A percentile compares a stretch with the other conserved stretches of the same genome.
These are phyloP conservation scores for Ispidina lecontei DNA, from an alignment of 2,797 vertebrate species.

Conservation along the genomic window DNA sequence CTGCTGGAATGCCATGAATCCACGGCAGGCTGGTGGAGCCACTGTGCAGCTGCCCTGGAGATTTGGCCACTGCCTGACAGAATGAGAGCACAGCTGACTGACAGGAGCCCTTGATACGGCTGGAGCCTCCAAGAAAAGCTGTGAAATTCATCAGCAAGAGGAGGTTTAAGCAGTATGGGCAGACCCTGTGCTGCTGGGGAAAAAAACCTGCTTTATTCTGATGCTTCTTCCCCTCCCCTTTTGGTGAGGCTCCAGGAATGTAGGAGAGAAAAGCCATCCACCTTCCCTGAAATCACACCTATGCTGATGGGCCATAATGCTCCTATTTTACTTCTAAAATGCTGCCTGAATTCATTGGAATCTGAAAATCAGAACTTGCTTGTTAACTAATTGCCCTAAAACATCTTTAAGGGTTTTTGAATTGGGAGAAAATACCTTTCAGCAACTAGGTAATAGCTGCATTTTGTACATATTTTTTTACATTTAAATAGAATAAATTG, in stretches of 20 bases:
- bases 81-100: not conserved
- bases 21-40: not conserved
- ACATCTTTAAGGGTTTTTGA: not conserved
- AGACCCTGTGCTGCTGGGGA: not conserved
- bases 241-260: not conserved
- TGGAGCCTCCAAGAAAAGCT: not conserved
- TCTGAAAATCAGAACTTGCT: constrained; percentile 22
- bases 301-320: not conserved
- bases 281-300: not conserved
- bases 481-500: constrained; percentile 26
- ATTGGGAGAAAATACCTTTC: constrained; percentile 17
- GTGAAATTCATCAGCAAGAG: not conserved
- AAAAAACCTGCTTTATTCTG: not conserved
- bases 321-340: not conserved
- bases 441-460: not conserved
- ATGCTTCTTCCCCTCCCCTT: not conserved
- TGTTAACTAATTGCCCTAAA: constrained; percentile 41
- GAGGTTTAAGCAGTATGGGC: not conserved
- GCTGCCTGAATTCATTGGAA: not conserved
- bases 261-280: not conserved
- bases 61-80: not conserved
- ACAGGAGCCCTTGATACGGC: not conserved
- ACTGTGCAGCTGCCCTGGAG: not conserved
- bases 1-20: not conserved
- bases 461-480: constrained; percentile 7